Evolutionary conservation across 2,888 invertebrate genomes (phyloP).

Genomic region (Dynastes grantii): DNA sequence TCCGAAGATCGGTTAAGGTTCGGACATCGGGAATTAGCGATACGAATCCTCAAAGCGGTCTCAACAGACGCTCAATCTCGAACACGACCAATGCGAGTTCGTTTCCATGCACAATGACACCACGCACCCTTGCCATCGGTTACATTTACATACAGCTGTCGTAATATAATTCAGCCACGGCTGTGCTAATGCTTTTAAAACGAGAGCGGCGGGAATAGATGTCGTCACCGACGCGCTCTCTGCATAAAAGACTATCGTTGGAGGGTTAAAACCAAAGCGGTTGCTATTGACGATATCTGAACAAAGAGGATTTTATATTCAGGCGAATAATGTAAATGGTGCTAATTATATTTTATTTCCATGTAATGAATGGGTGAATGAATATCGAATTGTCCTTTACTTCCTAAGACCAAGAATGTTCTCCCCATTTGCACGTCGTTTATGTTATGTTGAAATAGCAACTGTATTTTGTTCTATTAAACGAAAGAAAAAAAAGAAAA

Average conservation of each 20-base stretch:
- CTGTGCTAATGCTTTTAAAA: constrained; percentile 40
- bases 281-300: constrained; percentile 6
- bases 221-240: constrained; percentile 5
- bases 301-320: constrained; percentile 17
- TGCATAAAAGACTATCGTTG: constrained; percentile 3
- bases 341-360: constrained; percentile 13
- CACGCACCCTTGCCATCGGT: constrained; percentile 16
- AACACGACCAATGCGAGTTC: constrained; percentile 9
- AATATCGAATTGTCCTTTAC: background rate
- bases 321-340: constrained; percentile 13
- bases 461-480: no score
- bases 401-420: no score
- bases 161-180: constrained; percentile 42
- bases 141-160: constrained; percentile 43
- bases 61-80: constrained; percentile 26
- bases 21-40: constrained; percentile 43
- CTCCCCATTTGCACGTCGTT: no score
- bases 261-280: constrained; percentile 8
- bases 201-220: constrained; percentile 17
- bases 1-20: constrained; percentile 17
- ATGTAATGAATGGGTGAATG: background rate
- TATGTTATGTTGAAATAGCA: no score
- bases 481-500: no score
- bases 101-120: background rate
- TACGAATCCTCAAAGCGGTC: constrained; percentile 13